Conservation (phyloP, 2,888 invertebrate species). For the Xestia rhomboidea region DNA sequence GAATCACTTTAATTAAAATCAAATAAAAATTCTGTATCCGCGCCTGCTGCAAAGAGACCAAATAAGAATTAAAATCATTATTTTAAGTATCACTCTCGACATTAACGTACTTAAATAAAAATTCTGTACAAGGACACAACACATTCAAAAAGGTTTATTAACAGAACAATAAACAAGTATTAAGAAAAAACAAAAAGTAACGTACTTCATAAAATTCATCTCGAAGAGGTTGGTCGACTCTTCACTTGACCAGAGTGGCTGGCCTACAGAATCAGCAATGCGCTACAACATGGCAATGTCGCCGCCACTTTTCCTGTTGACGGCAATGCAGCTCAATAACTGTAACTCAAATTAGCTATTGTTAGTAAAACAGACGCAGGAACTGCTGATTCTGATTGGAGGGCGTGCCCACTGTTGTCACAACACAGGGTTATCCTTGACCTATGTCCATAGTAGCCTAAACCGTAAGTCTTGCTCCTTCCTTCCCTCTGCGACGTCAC, state of each 20-base stretch:
- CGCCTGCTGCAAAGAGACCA: neutral
- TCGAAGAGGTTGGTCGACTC: neutral
- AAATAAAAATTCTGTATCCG: too few species aligned
- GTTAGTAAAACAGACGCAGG: neutral
- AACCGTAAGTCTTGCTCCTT: conserved; percentile 41
- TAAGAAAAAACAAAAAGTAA: neutral
- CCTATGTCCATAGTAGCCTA: conserved; percentile 20
- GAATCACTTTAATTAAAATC: too few species aligned
- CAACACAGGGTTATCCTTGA: conserved; percentile 32
- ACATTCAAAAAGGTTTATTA: neutral
- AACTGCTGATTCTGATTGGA: neutral
- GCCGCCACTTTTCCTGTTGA: neutral
- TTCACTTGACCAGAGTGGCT: neutral
- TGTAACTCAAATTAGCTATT: neutral
- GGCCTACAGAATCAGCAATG: neutral
- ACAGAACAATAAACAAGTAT: neutral
- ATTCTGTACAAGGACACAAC: neutral
- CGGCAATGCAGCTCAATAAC: neutral
- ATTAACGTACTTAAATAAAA: neutral
- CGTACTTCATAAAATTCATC: neutral
- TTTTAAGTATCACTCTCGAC: neutral
- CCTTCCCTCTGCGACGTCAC: conserved; percentile 62
- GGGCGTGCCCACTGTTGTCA: conserved; percentile 20
- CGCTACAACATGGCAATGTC: neutral
- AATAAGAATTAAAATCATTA: neutral